Conservation (phyloP, 2,888 invertebrate genomes). For the Mimas tiliae region DNA sequence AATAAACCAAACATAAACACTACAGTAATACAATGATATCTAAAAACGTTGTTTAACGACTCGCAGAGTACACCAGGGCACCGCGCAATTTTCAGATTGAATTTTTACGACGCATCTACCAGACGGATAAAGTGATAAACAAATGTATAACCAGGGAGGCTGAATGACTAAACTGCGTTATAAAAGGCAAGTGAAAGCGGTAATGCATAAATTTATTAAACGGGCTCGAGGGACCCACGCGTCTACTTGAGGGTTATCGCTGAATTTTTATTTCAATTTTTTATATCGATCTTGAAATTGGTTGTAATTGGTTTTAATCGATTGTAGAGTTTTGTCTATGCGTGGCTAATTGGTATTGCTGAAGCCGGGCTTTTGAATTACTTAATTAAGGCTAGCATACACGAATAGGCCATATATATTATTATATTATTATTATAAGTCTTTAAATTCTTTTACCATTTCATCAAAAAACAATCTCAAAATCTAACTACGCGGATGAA, state of each 20-base stretch:
- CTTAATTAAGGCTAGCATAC: too few relatives aligned
- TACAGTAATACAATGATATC: conserved; percentile 25
- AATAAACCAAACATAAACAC: conserved; percentile 8
- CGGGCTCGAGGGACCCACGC: conserved; percentile 36
- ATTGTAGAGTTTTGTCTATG: neutral
- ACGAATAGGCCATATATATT: too few relatives aligned
- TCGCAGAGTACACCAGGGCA: conserved; percentile 17
- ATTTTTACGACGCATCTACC: conserved; percentile 73
- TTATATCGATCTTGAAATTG: neutral
- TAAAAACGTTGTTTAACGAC: conserved; percentile 23
- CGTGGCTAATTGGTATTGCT: neutral
- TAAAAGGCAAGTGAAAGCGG: conserved; percentile 48
- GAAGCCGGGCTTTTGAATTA: neutral
- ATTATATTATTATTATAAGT: too few relatives aligned
- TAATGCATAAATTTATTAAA: conserved; percentile 50
- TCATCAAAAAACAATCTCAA: too few relatives aligned
- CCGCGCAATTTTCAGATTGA: conserved; percentile 76
- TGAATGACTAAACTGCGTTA: conserved; percentile 49
- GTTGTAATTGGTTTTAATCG: neutral
- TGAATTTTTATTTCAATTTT: neutral
- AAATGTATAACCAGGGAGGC: conserved; percentile 58
- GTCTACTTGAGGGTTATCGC: conserved; percentile 14
- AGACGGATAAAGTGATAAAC: conserved; percentile 70
- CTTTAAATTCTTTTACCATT: too few relatives aligned
- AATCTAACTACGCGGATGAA: too few relatives aligned